These are phyloP conservation scores for Climacteris rufus DNA, from an alignment of 2,113 vertebrate species.

Conservation along the genomic window DNA sequence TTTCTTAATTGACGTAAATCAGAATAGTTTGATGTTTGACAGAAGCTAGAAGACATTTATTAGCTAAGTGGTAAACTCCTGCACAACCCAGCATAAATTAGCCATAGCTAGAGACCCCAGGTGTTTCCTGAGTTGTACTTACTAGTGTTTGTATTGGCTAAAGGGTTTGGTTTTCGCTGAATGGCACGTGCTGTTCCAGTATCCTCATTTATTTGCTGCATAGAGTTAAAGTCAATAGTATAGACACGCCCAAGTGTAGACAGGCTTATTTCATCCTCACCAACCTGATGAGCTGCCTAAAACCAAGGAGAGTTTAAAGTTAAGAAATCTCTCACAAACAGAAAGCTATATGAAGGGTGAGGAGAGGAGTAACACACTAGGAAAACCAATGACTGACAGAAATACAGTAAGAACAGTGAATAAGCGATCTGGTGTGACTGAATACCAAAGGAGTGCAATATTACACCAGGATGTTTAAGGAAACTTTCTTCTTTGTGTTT, in stretches of 20 bases:
- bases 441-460: not conserved
- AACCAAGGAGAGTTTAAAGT: constrained; percentile 49
- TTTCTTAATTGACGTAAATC: not conserved
- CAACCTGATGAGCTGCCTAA: constrained; percentile 98
- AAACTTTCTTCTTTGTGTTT: not conserved
- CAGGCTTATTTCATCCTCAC: constrained; percentile 99
- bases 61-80: not conserved
- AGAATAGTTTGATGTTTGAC: not conserved
- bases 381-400: not conserved
- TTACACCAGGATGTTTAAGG: not conserved
- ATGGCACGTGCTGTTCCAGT: constrained; percentile 98
- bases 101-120: not conserved
- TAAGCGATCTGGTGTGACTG: not conserved
- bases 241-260: constrained; percentile 98
- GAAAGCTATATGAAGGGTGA: not conserved
- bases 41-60: not conserved
- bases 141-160: constrained; percentile 96
- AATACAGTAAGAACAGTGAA: not conserved
- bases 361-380: not conserved
- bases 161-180: constrained; percentile 98
- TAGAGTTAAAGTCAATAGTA: constrained; percentile 99
- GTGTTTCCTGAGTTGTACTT: constrained; percentile 57
- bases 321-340: not conserved
- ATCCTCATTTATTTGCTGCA: constrained; percentile 99
- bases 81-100: not conserved